A percentile compares a stretch with the other conserved stretches of the same genome.
These are phyloP conservation scores for Clinocottus analis DNA, from an alignment of 2,113 vertebrate genomes.

Conservation along the genomic window DNA sequence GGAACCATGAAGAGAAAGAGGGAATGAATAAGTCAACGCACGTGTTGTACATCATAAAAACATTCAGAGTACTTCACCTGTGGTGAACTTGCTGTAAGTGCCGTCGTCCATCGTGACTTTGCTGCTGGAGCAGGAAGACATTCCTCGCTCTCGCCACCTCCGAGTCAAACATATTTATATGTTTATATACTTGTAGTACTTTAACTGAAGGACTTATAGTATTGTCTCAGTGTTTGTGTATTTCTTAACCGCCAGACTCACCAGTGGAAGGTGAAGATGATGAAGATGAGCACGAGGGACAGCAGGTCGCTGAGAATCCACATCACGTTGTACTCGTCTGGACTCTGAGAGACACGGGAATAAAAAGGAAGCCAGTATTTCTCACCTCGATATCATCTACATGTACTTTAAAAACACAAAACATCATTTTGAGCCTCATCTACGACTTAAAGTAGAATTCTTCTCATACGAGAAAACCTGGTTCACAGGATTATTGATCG, in stretches of 20 bases:
- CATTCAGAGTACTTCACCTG: too few species aligned
- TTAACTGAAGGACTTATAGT: not conserved
- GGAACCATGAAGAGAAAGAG: too few species aligned
- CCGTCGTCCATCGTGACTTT: slow-evolving; percentile 66
- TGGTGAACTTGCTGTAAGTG: slow-evolving; percentile 84
- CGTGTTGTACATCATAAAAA: too few species aligned
- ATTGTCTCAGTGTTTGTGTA: too few species aligned
- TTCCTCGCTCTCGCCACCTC: slow-evolving; percentile 85
- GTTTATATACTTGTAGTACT: too few species aligned
- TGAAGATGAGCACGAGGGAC: slow-evolving; percentile 81
- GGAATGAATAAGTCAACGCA: too few species aligned
- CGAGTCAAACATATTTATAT: too few species aligned
- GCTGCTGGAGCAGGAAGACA: slow-evolving; percentile 65
- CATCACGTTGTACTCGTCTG: slow-evolving; percentile 84
- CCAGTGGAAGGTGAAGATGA: slow-evolving; percentile 88
- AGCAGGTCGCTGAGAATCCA: slow-evolving; percentile 87
- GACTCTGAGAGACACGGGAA: slow-evolving; percentile 79
- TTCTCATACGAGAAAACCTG: not conserved
- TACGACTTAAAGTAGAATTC: too few species aligned
- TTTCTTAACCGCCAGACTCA: slow-evolving; percentile 70
- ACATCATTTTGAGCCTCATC: too few species aligned
- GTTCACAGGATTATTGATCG: too few species aligned
- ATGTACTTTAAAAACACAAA: not conserved
- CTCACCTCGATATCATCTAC: not conserved
- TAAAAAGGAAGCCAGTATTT: not conserved